Percentiles rank a stretch among this genome's conserved stretches.
Conservation (phyloP, 2,113 vertebrate genomes). For the Carassius gibelio region DNA sequence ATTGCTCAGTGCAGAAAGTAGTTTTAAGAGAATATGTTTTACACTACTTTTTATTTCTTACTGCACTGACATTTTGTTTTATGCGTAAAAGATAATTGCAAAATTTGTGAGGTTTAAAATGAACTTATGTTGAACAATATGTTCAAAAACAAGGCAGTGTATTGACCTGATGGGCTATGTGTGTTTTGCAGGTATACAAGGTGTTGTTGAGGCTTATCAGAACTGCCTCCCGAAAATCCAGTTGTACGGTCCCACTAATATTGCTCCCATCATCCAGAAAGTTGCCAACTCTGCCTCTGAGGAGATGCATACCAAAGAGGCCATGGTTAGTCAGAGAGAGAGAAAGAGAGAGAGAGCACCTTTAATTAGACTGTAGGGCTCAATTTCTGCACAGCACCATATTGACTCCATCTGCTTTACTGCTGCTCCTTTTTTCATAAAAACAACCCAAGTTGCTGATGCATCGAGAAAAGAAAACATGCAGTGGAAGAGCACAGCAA, state of each 20-base stretch:
- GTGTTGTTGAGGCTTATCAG: constrained; percentile 97
- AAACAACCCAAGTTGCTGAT: neutral
- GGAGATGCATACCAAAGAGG: constrained; percentile 96
- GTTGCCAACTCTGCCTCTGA: constrained; percentile 95
- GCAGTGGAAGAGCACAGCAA: neutral
- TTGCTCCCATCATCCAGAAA: constrained; percentile 99
- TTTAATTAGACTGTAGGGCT: neutral
- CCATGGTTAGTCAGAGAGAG: constrained; percentile 82
- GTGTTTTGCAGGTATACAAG: constrained; percentile 88
- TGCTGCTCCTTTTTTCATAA: neutral
- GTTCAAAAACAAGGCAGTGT: neutral
- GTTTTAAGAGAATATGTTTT: no score
- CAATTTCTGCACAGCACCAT: neutral
- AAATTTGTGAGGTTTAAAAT: neutral
- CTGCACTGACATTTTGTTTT: no score
- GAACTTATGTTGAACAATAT: neutral
- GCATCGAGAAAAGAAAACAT: neutral
- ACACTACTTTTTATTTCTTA: no score
- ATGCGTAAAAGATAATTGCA: no score
- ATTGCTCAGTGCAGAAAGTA: neutral
- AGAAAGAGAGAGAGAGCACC: neutral
- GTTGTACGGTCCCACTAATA: constrained; percentile 96
- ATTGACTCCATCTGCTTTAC: constrained; percentile 11
- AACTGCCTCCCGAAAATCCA: constrained; percentile 97
- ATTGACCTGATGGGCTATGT: neutral